Evolutionary conservation across 30 jellyfish, hydroid and myxozoan genomes (phyloP).

Genomic region (Turritopsis dohrnii): DNA sequence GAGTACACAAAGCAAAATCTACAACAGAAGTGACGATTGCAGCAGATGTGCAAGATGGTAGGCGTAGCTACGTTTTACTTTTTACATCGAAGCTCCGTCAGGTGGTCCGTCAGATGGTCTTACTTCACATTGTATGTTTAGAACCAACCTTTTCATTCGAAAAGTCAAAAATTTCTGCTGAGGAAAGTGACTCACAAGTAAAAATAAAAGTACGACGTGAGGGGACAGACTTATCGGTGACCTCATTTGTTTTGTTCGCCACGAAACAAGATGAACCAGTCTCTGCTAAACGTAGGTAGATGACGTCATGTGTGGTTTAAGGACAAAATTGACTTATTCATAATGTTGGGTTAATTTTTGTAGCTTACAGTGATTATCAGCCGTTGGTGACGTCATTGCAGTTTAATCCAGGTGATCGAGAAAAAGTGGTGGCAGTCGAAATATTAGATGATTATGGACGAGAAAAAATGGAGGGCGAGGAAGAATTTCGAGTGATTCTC

Average conservation of each 20-base stretch:
- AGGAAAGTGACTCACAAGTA: slow-evolving; percentile 63
- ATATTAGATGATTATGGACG: slow-evolving; percentile 88
- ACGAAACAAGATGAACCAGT: slow-evolving; percentile 75
- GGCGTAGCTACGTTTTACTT: not conserved
- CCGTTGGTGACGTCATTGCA: slow-evolving; percentile 62
- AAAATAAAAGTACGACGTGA: slow-evolving; percentile 49
- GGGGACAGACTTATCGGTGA: slow-evolving; percentile 80
- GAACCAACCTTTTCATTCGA: slow-evolving; percentile 71
- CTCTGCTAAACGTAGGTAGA: slow-evolving; percentile 78
- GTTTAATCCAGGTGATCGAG: slow-evolving; percentile 61
- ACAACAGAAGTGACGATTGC: slow-evolving; percentile 50
- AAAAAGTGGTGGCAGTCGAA: slow-evolving; percentile 49
- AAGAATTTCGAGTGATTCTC: slow-evolving; percentile 64
- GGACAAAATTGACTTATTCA: not conserved
- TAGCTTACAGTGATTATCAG: slow-evolving; percentile 84
- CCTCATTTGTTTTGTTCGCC: slow-evolving; percentile 64
- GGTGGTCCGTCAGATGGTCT: not conserved
- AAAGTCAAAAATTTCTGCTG: slow-evolving; percentile 41
- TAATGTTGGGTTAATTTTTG: not conserved
- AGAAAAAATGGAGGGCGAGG: slow-evolving; percentile 80
- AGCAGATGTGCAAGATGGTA: slow-evolving; percentile 82
- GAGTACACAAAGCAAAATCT: slow-evolving; percentile 41
- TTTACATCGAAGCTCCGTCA: not conserved
- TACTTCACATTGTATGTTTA: not conserved
- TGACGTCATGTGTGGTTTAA: not conserved